Percentiles rank a stretch among this genome's conserved stretches.
These are phyloP conservation scores for Lepidostoma basale DNA, from an alignment of 1,140 invertebrate species.

Conservation along the genomic window DNA sequence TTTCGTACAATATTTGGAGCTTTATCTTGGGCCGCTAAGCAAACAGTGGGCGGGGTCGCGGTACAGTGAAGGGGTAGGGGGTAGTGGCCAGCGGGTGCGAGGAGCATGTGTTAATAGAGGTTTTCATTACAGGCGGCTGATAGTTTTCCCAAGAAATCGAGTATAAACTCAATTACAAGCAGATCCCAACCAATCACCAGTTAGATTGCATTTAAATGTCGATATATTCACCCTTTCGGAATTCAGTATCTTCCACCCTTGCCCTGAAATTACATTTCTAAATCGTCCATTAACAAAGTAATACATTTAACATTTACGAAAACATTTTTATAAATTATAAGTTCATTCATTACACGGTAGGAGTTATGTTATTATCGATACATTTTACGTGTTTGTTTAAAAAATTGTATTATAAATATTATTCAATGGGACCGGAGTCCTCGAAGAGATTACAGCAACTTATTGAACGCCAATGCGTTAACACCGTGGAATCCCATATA, in stretches of 20 bases:
- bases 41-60: too few relatives aligned
- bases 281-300: not conserved
- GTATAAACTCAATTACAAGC: constrained; percentile 39
- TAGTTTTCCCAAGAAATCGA: constrained; percentile 30
- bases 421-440: too few relatives aligned
- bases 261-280: not conserved
- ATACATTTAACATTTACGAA: not conserved
- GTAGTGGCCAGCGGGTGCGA: too few relatives aligned
- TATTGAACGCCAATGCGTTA: too few relatives aligned
- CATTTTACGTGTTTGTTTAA: not conserved
- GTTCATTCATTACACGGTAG: not conserved
- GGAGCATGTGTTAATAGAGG: constrained; percentile 31
- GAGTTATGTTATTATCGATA: not conserved
- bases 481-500: too few relatives aligned
- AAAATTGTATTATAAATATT: too few relatives aligned
- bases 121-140: constrained; percentile 25
- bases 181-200: constrained; percentile 35
- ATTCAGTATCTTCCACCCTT: not conserved
- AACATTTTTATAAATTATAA: not conserved
- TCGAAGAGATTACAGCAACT: too few relatives aligned
- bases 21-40: too few relatives aligned
- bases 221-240: not conserved
- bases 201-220: constrained; percentile 38
- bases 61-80: too few relatives aligned
- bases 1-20: too few relatives aligned